Evolutionary conservation across 2,888 invertebrate genomes (phyloP).

Genomic region (Drosophila nr. fundita): DNA sequence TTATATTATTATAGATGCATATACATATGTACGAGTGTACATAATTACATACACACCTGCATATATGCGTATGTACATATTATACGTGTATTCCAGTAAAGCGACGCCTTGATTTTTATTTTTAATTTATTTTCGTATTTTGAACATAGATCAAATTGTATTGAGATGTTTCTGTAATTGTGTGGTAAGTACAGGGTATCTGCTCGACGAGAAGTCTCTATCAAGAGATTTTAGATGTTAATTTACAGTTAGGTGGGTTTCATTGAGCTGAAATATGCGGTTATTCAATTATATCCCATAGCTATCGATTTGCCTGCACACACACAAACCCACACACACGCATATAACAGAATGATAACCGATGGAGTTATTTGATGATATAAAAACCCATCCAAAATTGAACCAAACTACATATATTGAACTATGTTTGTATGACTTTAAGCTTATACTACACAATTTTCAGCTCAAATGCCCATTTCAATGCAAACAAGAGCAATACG

Average conservation of each 20-base stretch:
- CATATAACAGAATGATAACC: not conserved
- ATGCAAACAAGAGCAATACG: not conserved
- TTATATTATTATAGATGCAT: not conserved
- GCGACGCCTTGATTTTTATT: no score
- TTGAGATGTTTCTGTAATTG: not conserved
- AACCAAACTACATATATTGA: not conserved
- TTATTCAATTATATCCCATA: not conserved
- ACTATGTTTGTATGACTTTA: not conserved
- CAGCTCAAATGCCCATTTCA: not conserved
- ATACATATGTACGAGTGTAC: conserved; percentile 1
- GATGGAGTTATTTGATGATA: not conserved
- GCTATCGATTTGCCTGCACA: not conserved
- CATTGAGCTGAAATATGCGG: not conserved
- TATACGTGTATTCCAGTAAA: not conserved
- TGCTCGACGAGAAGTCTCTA: not conserved
- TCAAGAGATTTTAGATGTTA: not conserved
- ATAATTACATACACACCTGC: not conserved
- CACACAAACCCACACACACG: not conserved
- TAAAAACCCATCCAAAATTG: not conserved
- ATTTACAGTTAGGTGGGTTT: not conserved
- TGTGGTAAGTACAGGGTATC: not conserved
- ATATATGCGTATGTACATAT: not conserved
- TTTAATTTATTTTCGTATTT: no score
- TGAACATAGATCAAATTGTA: not conserved
- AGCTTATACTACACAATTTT: not conserved